Conservation (phyloP, 2,113 vertebrate genomes). For the Dasyprocta punctata region DNA sequence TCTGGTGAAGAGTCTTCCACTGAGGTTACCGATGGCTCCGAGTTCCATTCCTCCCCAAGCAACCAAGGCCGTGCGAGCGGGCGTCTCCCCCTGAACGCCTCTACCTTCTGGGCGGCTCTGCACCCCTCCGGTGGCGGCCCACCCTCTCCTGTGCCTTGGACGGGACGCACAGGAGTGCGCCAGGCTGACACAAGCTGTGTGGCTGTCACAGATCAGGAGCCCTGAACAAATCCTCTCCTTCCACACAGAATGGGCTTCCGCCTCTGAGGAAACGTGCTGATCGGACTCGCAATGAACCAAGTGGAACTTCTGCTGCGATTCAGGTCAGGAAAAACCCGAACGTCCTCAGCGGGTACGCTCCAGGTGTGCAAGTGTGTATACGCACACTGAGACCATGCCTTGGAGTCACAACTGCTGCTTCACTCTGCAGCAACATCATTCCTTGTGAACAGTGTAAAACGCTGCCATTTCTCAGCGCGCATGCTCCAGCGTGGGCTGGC, state of each 20-base stretch:
- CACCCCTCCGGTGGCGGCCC: not conserved
- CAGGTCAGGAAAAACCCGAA: not conserved
- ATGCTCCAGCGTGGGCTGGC: not conserved
- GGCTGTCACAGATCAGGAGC: rapidly evolving
- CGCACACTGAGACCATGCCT: rapidly evolving
- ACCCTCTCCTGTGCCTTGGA: not conserved
- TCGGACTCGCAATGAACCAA: no score
- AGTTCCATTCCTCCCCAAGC: not conserved
- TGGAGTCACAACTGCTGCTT: not conserved
- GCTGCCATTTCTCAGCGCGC: not conserved
- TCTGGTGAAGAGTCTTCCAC: not conserved
- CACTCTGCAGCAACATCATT: no score
- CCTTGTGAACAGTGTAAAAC: not conserved
- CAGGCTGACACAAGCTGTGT: not conserved
- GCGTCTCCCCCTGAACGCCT: not conserved
- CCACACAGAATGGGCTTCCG: not conserved
- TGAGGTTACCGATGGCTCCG: not conserved
- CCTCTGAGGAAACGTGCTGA: no score
- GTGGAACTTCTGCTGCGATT: not conserved
- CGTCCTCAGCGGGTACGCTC: not conserved
- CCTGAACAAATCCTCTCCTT: rapidly evolving
- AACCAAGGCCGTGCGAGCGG: rapidly evolving
- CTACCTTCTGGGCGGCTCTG: not conserved
- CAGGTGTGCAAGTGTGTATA: no score
- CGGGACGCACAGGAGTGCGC: not conserved